Percentiles rank a stretch among this genome's conserved stretches.
These are phyloP conservation scores for Drepanosiphum platanoidis DNA, from an alignment of 2,888 invertebrate genomes.

Conservation along the genomic window DNA sequence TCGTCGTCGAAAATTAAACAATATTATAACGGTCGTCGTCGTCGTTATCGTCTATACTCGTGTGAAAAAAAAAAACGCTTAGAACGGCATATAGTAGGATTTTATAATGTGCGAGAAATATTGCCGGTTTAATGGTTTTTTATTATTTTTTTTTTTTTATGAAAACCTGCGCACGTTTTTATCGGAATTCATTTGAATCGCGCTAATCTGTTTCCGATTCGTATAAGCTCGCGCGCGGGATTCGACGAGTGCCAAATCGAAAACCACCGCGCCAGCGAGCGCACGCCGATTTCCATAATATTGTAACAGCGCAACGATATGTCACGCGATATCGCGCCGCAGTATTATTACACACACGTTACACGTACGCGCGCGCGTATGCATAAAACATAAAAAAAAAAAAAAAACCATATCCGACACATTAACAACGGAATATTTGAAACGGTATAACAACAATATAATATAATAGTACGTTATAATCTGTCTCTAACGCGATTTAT, in stretches of 20 bases:
- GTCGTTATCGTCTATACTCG: too few species aligned
- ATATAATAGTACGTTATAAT: too few species aligned
- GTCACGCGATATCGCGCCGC: background rate
- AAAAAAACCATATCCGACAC: background rate
- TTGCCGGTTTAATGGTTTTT: background rate
- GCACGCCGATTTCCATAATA: background rate
- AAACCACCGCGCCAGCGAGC: background rate
- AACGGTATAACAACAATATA: background rate
- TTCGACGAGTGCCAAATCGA: background rate
- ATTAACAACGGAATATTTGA: background rate
- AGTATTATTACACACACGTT: background rate
- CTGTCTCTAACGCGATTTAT: background rate
- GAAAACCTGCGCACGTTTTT: background rate
- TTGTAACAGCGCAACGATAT: too few species aligned
- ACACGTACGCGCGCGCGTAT: too few species aligned
- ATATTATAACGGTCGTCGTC: too few species aligned
- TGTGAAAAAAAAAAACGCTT: background rate
- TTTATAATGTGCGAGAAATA: background rate
- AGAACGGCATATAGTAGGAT: background rate
- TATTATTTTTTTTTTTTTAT: background rate
- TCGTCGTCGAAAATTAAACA: too few species aligned
- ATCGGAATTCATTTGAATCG: background rate
- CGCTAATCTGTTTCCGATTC: background rate
- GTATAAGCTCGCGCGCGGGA: background rate
- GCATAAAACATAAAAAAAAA: background rate